Percentiles rank a stretch among this genome's conserved stretches.
Conservation (phyloP, 2,888 invertebrate species). For the Ceramica pisi region DNA sequence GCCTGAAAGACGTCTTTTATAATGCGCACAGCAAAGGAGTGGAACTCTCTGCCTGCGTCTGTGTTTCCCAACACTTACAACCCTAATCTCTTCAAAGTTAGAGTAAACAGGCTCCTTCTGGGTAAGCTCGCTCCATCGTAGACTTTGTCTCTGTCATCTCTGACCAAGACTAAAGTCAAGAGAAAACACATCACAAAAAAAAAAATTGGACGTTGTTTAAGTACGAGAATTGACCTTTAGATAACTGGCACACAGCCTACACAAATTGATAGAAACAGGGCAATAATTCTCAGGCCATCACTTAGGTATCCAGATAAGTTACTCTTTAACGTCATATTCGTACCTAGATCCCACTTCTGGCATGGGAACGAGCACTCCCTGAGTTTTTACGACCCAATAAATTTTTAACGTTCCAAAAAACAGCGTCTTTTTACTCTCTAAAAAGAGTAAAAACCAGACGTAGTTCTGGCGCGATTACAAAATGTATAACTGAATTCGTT, state of each 20-base stretch:
- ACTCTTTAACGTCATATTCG: constrained; percentile 82
- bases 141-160: no score
- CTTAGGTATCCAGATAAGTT: constrained; percentile 68
- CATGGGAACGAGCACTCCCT: constrained; percentile 79
- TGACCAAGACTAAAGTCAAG: no score
- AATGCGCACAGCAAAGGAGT: no score
- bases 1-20: no score
- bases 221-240: no score
- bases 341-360: constrained; percentile 74
- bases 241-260: constrained; percentile 20
- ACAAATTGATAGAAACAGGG: constrained; percentile 38
- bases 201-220: no score
- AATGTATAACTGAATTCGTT: constrained; percentile 67
- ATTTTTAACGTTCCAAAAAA: constrained; percentile 88
- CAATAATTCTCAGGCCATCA: constrained; percentile 67
- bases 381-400: constrained; percentile 87
- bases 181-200: no score
- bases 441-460: constrained; percentile 74
- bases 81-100: no score
- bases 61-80: no score
- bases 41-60: no score
- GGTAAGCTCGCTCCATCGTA: no score
- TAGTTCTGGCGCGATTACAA: constrained; percentile 73
- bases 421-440: constrained; percentile 77
- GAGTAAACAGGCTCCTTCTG: no score